phyloP scores from a whole-genome alignment of 1,140 invertebrate genomes.

The Steinernema feltiae region DNA sequence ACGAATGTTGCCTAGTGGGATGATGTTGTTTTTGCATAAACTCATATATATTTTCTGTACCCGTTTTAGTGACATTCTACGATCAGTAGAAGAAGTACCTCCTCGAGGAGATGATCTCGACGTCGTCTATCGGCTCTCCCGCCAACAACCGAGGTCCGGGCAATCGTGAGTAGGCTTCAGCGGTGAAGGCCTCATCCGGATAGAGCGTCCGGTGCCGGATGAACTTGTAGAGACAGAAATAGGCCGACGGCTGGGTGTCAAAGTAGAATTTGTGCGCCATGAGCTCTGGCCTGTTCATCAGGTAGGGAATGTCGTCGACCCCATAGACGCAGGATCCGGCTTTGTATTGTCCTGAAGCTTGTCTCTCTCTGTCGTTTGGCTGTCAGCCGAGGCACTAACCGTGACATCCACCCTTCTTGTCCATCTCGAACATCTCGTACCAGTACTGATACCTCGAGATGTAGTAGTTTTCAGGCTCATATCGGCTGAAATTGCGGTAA shows the following conservation, averaged over 20 bases:
- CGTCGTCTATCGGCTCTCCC: not conserved
- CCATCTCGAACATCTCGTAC: constrained; percentile 4
- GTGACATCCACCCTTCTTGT: not conserved
- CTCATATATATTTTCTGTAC: too few relatives aligned
- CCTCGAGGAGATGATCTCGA: too few relatives aligned
- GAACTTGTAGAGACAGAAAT: constrained; percentile 37
- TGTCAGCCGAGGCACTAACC: not conserved
- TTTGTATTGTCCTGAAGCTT: not conserved
- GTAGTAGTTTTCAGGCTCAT: not conserved
- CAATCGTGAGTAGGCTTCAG: not conserved
- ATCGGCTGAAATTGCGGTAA: not conserved
- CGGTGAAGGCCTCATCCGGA: not conserved
- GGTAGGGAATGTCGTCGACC: constrained; percentile 38
- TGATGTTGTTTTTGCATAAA: too few relatives aligned
- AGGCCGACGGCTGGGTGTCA: constrained; percentile 45
- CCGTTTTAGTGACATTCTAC: too few relatives aligned
- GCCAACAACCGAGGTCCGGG: not conserved
- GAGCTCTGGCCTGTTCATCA: constrained; percentile 42
- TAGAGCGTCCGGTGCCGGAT: not conserved
- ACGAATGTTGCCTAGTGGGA: too few relatives aligned
- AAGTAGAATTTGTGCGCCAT: constrained; percentile 51
- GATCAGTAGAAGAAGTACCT: too few relatives aligned
- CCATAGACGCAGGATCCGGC: constrained; percentile 46
- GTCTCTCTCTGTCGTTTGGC: not conserved
- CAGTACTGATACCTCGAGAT: constrained; percentile 31